These are phyloP conservation scores for Samia ricini DNA, from an alignment of 1,140 invertebrate species.

Conservation along the genomic window DNA sequence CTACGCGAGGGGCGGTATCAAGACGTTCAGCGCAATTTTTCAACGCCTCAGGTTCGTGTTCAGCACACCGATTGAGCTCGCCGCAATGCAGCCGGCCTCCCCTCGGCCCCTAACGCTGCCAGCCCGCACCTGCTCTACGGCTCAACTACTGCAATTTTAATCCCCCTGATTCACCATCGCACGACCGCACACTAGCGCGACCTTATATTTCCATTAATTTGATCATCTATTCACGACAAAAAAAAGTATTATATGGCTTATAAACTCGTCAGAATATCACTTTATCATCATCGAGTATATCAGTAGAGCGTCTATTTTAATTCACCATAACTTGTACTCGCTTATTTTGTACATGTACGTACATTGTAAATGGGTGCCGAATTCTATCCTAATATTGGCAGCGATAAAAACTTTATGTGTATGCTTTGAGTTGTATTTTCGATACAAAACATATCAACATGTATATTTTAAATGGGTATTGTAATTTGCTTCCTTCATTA, in stretches of 20 bases:
- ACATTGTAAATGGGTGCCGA: not conserved
- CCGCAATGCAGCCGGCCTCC: conserved; percentile 31
- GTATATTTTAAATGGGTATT: not conserved
- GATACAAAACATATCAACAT: not conserved
- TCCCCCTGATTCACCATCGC: conserved; percentile 59
- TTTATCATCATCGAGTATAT: conserved; percentile 31
- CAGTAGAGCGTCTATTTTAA: conserved; percentile 8
- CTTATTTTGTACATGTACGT: no score
- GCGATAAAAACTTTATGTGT: not conserved
- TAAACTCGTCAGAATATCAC: conserved; percentile 36
- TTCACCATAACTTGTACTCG: no score
- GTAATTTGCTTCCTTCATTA: not conserved
- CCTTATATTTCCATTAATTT: conserved; percentile 74
- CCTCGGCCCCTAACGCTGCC: conserved; percentile 19
- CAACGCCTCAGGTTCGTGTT: conserved; percentile 67
- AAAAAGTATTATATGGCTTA: conserved; percentile 51
- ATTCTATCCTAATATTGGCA: not conserved
- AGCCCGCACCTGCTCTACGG: conserved; percentile 49
- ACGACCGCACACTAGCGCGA: conserved; percentile 58
- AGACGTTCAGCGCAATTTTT: conserved; percentile 72
- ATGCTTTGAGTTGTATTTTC: conserved; percentile 6
- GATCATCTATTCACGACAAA: conserved; percentile 57
- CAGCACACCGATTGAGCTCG: conserved; percentile 51
- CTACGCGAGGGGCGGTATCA: conserved; percentile 53
- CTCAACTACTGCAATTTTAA: conserved; percentile 63